Evolutionary conservation across 2,797 vertebrate genomes (phyloP).

Genomic region (Pseudomugil gertrudae): DNA sequence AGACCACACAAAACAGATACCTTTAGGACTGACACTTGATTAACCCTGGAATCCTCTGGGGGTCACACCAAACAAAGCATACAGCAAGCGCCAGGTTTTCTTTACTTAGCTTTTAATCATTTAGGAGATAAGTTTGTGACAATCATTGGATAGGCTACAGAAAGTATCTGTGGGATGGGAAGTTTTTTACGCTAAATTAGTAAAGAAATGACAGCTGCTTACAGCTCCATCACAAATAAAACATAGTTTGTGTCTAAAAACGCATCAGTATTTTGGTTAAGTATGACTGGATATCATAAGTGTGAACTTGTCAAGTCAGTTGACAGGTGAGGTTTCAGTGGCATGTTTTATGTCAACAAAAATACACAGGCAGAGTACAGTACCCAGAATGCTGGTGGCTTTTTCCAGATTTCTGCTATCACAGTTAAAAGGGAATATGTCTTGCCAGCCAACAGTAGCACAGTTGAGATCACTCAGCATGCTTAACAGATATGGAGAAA

Average conservation of each 20-base stretch:
- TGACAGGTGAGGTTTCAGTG: background rate
- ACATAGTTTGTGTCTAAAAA: slow-evolving; percentile 6
- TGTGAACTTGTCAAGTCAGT: background rate
- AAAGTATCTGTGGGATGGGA: slow-evolving; percentile 4
- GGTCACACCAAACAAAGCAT: slow-evolving; percentile 50
- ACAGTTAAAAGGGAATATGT: background rate
- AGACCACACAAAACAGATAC: slow-evolving; percentile 3
- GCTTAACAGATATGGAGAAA: background rate
- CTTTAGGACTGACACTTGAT: slow-evolving; percentile 25
- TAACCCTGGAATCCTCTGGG: slow-evolving; percentile 27
- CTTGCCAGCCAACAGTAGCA: background rate
- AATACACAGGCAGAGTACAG: background rate
- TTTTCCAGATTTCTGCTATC: background rate
- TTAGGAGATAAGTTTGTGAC: slow-evolving; percentile 33
- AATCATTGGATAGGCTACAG: background rate
- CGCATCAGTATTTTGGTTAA: background rate
- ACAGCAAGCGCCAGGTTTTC: slow-evolving; percentile 34
- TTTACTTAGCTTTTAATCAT: slow-evolving; percentile 27
- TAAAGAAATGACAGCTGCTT: background rate
- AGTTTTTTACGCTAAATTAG: slow-evolving; percentile 3
- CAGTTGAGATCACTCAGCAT: background rate
- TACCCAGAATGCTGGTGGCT: background rate
- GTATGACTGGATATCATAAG: background rate
- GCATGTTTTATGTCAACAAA: background rate
- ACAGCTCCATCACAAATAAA: background rate